Conservation (phyloP, 2,797 vertebrate species). For the Pachyuromys duprasi region DNA sequence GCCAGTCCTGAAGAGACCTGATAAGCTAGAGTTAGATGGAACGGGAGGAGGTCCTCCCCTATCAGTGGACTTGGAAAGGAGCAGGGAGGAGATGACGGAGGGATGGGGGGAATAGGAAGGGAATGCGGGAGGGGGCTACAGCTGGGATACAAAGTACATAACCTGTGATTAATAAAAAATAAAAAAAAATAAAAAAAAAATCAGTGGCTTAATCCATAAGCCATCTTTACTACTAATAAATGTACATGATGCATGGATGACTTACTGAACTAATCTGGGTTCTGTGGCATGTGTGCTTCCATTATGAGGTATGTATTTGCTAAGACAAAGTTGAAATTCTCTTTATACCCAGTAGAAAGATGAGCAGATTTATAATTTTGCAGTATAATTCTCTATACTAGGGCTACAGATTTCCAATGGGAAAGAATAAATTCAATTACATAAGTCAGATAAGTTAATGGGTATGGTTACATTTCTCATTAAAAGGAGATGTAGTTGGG, state of each 20-base stretch:
- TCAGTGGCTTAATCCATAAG: too few species aligned
- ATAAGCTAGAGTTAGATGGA: too few species aligned
- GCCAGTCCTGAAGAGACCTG: too few species aligned
- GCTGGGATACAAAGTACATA: too few species aligned
- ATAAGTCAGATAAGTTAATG: neutral
- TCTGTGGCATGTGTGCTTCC: slow-evolving; percentile 16
- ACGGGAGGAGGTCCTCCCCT: too few species aligned
- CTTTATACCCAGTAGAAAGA: neutral
- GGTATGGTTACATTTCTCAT: slow-evolving; percentile 21
- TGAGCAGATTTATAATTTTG: neutral
- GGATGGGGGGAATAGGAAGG: too few species aligned
- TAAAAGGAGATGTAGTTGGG: neutral
- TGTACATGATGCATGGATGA: neutral
- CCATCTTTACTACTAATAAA: slow-evolving; percentile 20
- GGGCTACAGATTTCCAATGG: neutral
- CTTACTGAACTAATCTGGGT: slow-evolving; percentile 35
- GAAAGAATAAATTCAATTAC: neutral
- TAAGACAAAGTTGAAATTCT: neutral
- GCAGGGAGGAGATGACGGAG: too few species aligned
- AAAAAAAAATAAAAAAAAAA: too few species aligned
- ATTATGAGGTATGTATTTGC: neutral
- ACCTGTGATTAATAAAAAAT: too few species aligned
- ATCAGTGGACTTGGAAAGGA: too few species aligned
- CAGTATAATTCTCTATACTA: neutral
- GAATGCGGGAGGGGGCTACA: too few species aligned